Evolutionary conservation across 2,113 vertebrate genomes (phyloP).

Genomic region (Seriola rivoliana): DNA sequence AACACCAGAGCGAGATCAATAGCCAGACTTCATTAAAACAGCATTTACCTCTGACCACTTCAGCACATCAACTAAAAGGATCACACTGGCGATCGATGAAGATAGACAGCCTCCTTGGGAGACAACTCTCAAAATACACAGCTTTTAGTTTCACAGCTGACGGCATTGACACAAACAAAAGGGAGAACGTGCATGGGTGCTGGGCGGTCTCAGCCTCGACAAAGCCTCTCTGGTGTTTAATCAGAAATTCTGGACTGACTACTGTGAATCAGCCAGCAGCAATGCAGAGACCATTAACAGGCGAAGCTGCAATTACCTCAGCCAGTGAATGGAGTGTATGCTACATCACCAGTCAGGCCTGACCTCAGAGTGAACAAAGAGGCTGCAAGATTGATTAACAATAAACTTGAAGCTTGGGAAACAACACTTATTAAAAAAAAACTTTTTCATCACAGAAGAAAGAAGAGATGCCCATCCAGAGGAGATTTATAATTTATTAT

Average conservation of each 20-base stretch:
- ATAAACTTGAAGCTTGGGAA: constrained; percentile 27
- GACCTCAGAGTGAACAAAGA: constrained; percentile 58
- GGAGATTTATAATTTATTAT: background rate
- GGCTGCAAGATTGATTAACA: constrained; percentile 51
- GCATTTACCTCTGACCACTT: constrained; percentile 69
- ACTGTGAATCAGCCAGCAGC: constrained; percentile 41
- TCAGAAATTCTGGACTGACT: constrained; percentile 35
- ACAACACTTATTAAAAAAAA: constrained; percentile 25
- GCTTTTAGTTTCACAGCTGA: constrained; percentile 36
- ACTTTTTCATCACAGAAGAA: background rate
- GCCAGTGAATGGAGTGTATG: constrained; percentile 38
- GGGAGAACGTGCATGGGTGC: constrained; percentile 12
- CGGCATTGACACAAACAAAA: constrained; percentile 28
- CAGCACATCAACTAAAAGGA: constrained; percentile 62
- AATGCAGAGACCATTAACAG: constrained; percentile 47
- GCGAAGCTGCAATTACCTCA: constrained; percentile 52
- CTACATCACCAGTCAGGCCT: constrained; percentile 50
- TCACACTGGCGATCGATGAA: constrained; percentile 55
- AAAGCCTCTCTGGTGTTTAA: constrained; percentile 31
- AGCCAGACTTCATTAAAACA: constrained; percentile 72
- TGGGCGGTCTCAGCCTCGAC: background rate
- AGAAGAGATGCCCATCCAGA: background rate
- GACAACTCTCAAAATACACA: constrained; percentile 48
- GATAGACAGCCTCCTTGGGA: constrained; percentile 58
- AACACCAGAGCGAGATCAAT: constrained; percentile 64